Base-by-base conservation (phyloP, 2,888 invertebrate species). In the Orthosia gothica region DNA sequence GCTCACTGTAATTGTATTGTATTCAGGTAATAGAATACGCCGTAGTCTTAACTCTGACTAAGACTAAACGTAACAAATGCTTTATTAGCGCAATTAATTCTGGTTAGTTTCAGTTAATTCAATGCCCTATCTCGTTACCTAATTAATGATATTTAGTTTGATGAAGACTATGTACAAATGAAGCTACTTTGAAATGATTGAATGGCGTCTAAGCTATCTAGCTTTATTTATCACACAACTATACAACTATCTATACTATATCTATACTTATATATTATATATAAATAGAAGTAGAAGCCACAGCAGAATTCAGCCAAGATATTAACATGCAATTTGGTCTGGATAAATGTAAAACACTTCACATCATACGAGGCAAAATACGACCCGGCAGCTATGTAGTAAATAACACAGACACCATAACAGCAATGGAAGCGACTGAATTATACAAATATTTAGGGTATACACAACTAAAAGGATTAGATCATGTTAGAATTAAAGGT, bases 61-160 rank as follows among this genome's bases (percentile, higher is more conserved):
- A 71, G 62, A n/a, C 26, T 18, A 15, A 76, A 49, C 20, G 62
- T 63, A 68, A 62, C 68, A 55, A 77, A 81, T 74, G 65, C 66
- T 74, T 81, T 64, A 80, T 71, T 69, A 66, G 50, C 49, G 57
- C 66, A 61, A 71, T 74, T 68, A 72, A 74, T 82, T 67, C 47
- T 61, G 45, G 68, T 79, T 76, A 70, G 73, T 76, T 82, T 79
- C 52, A 81, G 68, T 73, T 72, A 81, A 66, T 73, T 67, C 57
- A n/a, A n/a, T 23, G 23, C 50, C 32, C n/a, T 57, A 70, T 76
- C 61, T 71, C 40, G 47, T 52, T 79, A 50, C 62, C 54, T 74
- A 67, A 74, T 74, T 64, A 83, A 83, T 68, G 16, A 26, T 74
- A 65, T 70, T 64, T 45, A 70, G 18, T 61, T 71, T 58, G 54